phyloP scores from a whole-genome alignment of 2,113 vertebrate species.

The Poecilia latipinna region DNA sequence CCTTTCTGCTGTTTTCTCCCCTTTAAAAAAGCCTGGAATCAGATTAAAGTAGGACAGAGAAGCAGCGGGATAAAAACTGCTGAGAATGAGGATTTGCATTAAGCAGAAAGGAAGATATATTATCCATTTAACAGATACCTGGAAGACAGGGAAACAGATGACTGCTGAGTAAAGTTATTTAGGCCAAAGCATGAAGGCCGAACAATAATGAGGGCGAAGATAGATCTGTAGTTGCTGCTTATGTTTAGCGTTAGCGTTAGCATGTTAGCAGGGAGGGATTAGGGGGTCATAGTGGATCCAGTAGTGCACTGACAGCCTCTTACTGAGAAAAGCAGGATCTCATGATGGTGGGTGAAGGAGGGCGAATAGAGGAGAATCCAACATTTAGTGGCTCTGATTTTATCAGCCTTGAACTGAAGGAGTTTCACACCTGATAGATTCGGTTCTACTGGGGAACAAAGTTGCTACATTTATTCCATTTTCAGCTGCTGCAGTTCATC shows the following conservation, averaged over 20 bases:
- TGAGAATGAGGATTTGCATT: constrained; percentile 62
- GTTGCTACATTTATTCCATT: no score
- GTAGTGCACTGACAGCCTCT: constrained; percentile 3
- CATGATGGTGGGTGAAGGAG: constrained; percentile 25
- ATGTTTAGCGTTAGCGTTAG: constrained; percentile 19
- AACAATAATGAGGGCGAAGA: constrained; percentile 27
- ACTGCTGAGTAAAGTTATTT: constrained; percentile 43
- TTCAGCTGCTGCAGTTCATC: no score
- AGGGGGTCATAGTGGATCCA: constrained; percentile 9
- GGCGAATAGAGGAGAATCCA: constrained; percentile 37
- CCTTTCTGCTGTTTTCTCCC: constrained; percentile 19
- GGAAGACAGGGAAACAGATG: constrained; percentile 44
- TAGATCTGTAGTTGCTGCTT: constrained; percentile 41
- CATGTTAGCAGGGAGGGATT: constrained; percentile 26
- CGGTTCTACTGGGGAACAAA: no score
- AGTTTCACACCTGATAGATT: no score
- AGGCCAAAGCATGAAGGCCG: constrained; percentile 36
- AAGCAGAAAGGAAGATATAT: constrained; percentile 53
- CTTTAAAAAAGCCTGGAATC: constrained; percentile 38
- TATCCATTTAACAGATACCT: constrained; percentile 60
- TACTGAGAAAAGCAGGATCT: not conserved
- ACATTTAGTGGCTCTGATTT: constrained; percentile 1
- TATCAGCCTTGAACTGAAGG: no score
- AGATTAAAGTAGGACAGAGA: constrained; percentile 71
- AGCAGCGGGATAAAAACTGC: constrained; percentile 46